A percentile compares a stretch with the other conserved stretches of the same genome.
These are phyloP conservation scores for Anas flavirostris DNA, from an alignment of 2,797 vertebrate species.

Conservation along the genomic window DNA sequence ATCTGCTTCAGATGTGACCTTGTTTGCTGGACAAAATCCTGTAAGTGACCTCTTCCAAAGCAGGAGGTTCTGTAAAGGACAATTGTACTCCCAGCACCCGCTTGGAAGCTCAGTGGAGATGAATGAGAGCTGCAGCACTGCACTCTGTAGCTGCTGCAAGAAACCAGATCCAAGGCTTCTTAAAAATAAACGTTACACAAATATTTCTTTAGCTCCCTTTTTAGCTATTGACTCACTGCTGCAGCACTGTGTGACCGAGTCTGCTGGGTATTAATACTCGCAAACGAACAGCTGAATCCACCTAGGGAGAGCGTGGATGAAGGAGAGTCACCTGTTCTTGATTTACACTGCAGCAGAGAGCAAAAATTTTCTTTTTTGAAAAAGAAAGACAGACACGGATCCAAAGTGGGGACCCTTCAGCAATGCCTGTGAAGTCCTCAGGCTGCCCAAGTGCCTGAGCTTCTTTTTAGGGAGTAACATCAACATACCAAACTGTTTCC, in stretches of 20 bases:
- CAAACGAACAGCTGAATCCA: not conserved
- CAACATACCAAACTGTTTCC: not conserved
- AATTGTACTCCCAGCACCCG: not conserved
- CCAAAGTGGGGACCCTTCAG: not conserved
- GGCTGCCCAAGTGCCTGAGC: not conserved
- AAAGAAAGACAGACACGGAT: fast-evolving
- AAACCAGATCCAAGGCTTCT: not conserved
- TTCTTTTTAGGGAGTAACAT: fast-evolving
- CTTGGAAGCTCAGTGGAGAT: not conserved
- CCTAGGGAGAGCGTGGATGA: fast-evolving
- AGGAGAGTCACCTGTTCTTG: fast-evolving
- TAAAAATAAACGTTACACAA: not conserved
- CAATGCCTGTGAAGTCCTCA: not conserved
- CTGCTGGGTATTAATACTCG: not conserved
- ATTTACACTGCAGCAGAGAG: not conserved
- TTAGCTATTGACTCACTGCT: not conserved
- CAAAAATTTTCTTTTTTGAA: not conserved
- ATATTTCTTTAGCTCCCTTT: not conserved
- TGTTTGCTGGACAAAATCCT: not conserved
- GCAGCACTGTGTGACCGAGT: not conserved
- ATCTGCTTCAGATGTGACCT: fast-evolving
- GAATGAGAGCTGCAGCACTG: fast-evolving
- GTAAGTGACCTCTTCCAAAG: not conserved
- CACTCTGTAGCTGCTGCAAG: not conserved
- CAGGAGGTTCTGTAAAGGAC: not conserved